Evolutionary conservation across 2,888 invertebrate genomes (phyloP), one percentile per base, ranked within the genome.

Genomic region (Melieria picta): DNA sequence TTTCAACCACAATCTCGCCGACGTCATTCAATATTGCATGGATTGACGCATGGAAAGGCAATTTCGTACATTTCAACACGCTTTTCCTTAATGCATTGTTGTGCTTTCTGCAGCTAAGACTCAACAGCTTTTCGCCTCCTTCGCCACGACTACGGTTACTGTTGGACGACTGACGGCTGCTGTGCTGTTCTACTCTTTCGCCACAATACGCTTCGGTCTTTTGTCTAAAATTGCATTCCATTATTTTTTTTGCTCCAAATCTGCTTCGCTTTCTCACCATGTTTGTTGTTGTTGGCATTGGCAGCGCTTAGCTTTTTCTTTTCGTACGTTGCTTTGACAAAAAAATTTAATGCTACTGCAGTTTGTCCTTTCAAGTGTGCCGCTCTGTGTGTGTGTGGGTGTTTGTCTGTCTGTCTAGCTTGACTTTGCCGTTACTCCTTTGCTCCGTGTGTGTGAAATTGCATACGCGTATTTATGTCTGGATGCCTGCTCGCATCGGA

Each of bases 191-290:
- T 30, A 30, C 30, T 30, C 30, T 30, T 30, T 30, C 30, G 30
- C 30, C 30, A 30, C 30, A 30, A 30, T 30, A 30, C 30, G 30
- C 30, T 30, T 30, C 30, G 30, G 69, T 69, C 69, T 63, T 69
- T 69, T 69, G 69, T 69, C 56, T 69, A 69, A 69, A 69, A 69
- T 69, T 69, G 69, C 69, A 62, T 69, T 69, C 69, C 47, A 52
- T 62, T 62, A n/a, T 69, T 69, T 52, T 62, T 63, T 63, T 69
- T 66, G 66, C 58, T 58, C 60, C 67, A 61, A 52, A 60, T 58
- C 52, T 67, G 60, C 58, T 61, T 52, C 67, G 61, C 60, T 67
- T 61, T 52, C 60, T 52, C 30, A 13, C 52, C 16, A 60, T 50
- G 43, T 43, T 60, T 60, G 45, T 60, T 60, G 45, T 60, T 60